A percentile compares a stretch with the other conserved stretches of the same genome.
These are phyloP conservation scores for Peribatodes rhomboidaria DNA, from an alignment of 2,888 invertebrate genomes.

Conservation along the genomic window DNA sequence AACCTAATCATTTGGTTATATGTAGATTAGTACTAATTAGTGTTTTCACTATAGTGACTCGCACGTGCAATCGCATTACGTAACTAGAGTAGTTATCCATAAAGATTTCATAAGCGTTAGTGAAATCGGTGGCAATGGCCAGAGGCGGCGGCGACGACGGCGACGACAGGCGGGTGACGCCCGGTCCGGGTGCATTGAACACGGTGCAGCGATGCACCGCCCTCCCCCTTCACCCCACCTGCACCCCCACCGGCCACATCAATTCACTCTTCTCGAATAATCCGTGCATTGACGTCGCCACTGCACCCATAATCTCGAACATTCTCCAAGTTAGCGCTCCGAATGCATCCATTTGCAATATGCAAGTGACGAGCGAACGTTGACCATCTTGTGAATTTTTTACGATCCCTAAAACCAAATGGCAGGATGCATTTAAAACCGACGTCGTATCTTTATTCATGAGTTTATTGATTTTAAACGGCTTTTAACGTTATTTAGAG, in stretches of 20 bases:
- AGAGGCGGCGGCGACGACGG: slow-evolving; percentile 54
- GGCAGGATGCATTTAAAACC: slow-evolving; percentile 47
- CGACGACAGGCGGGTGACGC: slow-evolving; percentile 49
- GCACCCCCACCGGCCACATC: slow-evolving; percentile 39
- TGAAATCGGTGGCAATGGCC: slow-evolving; percentile 76
- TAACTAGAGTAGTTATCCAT: slow-evolving; percentile 45
- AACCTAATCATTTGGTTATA: background rate
- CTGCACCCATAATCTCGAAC: slow-evolving; percentile 70
- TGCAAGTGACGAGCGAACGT: slow-evolving; percentile 51
- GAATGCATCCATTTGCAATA: slow-evolving; percentile 64
- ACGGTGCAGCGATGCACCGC: slow-evolving; percentile 67
- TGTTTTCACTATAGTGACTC: background rate
- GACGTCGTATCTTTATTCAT: slow-evolving; percentile 28
- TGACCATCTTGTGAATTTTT: slow-evolving; percentile 56
- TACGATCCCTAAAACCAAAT: slow-evolving; percentile 48
- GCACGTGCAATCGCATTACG: slow-evolving; percentile 22
- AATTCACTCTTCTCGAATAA: slow-evolving; percentile 72
- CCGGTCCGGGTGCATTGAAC: slow-evolving; percentile 67
- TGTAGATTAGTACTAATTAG: background rate
- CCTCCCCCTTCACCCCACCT: slow-evolving; percentile 48
- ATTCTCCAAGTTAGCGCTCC: slow-evolving; percentile 55
- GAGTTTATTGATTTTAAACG: slow-evolving; percentile 18
- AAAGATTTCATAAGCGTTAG: slow-evolving; percentile 61
- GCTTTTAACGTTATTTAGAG: background rate
- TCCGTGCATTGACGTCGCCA: slow-evolving; percentile 78